These are phyloP conservation scores for Blera fallax DNA, from an alignment of 2,888 invertebrate species.

Conservation along the genomic window DNA sequence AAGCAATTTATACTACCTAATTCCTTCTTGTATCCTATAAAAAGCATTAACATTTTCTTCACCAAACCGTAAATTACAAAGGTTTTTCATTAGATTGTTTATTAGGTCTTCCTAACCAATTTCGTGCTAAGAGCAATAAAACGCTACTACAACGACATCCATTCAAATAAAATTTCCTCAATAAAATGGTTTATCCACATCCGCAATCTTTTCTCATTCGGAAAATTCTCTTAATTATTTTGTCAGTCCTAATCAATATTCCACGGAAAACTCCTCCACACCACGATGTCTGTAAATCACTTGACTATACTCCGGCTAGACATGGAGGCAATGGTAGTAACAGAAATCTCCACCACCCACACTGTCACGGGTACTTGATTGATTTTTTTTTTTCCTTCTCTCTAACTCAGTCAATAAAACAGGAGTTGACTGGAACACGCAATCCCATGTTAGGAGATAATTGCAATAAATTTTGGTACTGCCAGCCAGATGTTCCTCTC, in stretches of 20 bases:
- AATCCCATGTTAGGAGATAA: constrained; percentile 60
- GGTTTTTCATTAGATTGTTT: constrained; percentile 44
- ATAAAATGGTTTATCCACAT: not conserved
- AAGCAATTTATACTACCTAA: not conserved
- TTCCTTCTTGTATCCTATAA: not conserved
- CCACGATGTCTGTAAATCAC: constrained; percentile 32
- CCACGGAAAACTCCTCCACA: constrained; percentile 9
- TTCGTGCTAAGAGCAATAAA: constrained; percentile 17
- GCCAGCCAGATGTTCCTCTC: constrained; percentile 1
- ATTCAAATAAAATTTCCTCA: constrained; percentile 29
- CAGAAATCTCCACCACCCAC: not conserved
- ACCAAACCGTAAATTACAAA: constrained; percentile 16
- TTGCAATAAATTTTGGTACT: constrained; percentile 61
- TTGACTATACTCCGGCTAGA: constrained; percentile 36
- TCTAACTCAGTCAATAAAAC: constrained; percentile 43
- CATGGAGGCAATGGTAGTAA: constrained; percentile 34
- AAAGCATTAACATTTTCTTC: not conserved
- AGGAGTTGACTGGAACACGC: constrained; percentile 45
- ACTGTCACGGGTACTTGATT: constrained; percentile 27
- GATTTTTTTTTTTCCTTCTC: constrained; percentile 31
- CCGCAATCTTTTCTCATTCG: constrained; percentile 13
- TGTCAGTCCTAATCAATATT: constrained; percentile 47
- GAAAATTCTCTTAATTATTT: constrained; percentile 52
- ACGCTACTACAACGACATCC: not conserved
- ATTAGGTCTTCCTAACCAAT: constrained; percentile 25